A percentile compares a stretch with the other conserved stretches of the same genome.
Conservation (phyloP, 2,797 vertebrate species). For the Bradypus variegatus region DNA sequence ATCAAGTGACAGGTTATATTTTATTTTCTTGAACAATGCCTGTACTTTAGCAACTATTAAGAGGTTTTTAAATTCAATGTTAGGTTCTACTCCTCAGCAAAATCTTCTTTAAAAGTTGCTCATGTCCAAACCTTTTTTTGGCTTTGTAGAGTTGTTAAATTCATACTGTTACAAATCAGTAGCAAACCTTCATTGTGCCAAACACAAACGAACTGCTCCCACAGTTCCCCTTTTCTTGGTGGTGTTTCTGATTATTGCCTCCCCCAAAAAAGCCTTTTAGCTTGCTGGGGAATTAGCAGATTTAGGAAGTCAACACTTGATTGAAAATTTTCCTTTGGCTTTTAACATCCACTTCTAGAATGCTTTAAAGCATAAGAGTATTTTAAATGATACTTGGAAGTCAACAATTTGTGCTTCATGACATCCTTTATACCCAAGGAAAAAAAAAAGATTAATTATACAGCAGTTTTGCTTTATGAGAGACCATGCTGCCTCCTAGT, state of each 20-base stretch:
- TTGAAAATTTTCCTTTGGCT: slow-evolving; percentile 50
- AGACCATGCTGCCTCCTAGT: slow-evolving; percentile 45
- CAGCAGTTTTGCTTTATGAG: slow-evolving; percentile 46
- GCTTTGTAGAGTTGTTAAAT: slow-evolving; percentile 35
- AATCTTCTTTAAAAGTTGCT: slow-evolving; percentile 34
- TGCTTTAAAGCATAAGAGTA: slow-evolving; percentile 32
- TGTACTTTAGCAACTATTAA: not conserved
- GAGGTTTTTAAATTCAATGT: not conserved
- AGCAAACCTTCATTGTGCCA: slow-evolving; percentile 1
- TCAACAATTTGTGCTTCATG: slow-evolving; percentile 42
- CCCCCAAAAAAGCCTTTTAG: not conserved
- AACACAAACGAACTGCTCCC: not conserved
- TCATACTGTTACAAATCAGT: slow-evolving; percentile 10
- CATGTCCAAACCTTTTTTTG: slow-evolving; percentile 19
- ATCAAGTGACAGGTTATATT: slow-evolving; percentile 11
- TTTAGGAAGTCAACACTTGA: not conserved
- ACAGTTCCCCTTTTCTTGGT: not conserved
- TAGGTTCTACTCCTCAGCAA: not conserved
- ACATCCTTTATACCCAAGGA: slow-evolving; percentile 25
- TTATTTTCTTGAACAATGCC: not conserved
- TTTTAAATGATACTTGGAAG: slow-evolving; percentile 53
- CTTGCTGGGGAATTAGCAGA: not conserved
- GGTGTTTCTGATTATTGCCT: not conserved
- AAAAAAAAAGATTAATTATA: slow-evolving; percentile 57
- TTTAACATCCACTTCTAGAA: slow-evolving; percentile 36